phyloP scores from a whole-genome alignment of 2,113 vertebrate genomes.

The Proteles cristata region DNA sequence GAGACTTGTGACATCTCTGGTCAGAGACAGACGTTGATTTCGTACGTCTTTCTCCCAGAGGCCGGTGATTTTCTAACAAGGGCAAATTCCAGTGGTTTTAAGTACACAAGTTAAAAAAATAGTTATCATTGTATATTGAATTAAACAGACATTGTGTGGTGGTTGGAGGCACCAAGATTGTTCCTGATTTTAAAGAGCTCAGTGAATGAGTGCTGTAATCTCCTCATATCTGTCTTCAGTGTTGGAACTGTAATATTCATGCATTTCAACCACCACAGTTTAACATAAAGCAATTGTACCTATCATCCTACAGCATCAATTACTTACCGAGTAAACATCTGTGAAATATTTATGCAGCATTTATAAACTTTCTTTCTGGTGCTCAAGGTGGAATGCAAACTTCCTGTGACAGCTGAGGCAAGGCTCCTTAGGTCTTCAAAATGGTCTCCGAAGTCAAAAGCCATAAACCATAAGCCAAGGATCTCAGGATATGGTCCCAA shows the following conservation, averaged over 20 bases:
- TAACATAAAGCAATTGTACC: not conserved
- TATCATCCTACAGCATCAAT: not conserved
- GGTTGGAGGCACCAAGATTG: not conserved
- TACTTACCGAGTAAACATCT: not conserved
- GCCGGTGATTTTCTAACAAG: not conserved
- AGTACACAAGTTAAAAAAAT: not conserved
- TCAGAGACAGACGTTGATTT: not conserved
- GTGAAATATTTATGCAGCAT: not conserved
- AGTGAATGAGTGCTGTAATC: not conserved
- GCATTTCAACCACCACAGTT: not conserved
- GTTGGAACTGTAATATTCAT: not conserved
- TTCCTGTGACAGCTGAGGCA: not conserved
- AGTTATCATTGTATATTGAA: not conserved
- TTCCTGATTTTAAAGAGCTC: slow-evolving; percentile 28
- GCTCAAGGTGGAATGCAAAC: not conserved
- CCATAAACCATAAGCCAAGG: not conserved
- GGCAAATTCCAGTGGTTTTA: not conserved
- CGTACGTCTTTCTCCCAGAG: slow-evolving; percentile 1
- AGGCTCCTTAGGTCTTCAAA: not conserved
- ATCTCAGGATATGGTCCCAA: not conserved
- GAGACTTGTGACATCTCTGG: not conserved
- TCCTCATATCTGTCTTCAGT: not conserved
- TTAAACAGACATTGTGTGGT: not conserved
- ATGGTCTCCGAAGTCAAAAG: not conserved
- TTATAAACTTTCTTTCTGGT: not conserved